Evolutionary conservation across 2,113 vertebrate genomes (phyloP).

Genomic region (Eleginops maclovinus): DNA sequence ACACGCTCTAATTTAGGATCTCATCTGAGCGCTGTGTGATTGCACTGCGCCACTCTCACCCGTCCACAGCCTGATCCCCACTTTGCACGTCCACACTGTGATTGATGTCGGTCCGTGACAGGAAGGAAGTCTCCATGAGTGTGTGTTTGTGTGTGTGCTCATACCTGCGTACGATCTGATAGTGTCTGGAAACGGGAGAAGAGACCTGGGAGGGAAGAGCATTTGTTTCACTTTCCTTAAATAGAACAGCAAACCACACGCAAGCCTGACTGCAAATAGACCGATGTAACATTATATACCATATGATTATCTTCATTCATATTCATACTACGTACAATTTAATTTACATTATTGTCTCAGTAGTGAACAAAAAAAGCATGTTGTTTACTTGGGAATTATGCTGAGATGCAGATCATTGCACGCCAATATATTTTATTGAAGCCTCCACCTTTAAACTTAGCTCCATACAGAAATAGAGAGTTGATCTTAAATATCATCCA

Average conservation of each 20-base stretch:
- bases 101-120: slow-evolving; percentile 46
- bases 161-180: slow-evolving; percentile 2
- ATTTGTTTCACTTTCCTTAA: slow-evolving; percentile 68
- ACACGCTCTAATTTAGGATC: slow-evolving; percentile 70
- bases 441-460: slow-evolving; percentile 47
- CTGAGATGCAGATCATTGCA: slow-evolving; percentile 5
- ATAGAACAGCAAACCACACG: slow-evolving; percentile 48
- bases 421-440: slow-evolving; percentile 29
- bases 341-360: background rate
- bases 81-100: slow-evolving; percentile 32
- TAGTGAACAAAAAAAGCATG: background rate
- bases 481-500: slow-evolving; percentile 66
- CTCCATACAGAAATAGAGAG: slow-evolving; percentile 60
- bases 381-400: background rate
- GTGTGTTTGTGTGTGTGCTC: slow-evolving; percentile 12
- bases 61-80: slow-evolving; percentile 15
- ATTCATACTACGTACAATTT: background rate
- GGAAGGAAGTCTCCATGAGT: slow-evolving; percentile 20
- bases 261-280: slow-evolving; percentile 38
- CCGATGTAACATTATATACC: slow-evolving; percentile 47
- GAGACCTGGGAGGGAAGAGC: slow-evolving; percentile 35
- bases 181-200: slow-evolving; percentile 45
- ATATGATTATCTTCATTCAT: slow-evolving; percentile 35
- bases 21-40: slow-evolving; percentile 65
- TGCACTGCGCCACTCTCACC: slow-evolving; percentile 49